Conservation (phyloP, 1,140 invertebrate species). For the Rhagoletis zephyria region DNA sequence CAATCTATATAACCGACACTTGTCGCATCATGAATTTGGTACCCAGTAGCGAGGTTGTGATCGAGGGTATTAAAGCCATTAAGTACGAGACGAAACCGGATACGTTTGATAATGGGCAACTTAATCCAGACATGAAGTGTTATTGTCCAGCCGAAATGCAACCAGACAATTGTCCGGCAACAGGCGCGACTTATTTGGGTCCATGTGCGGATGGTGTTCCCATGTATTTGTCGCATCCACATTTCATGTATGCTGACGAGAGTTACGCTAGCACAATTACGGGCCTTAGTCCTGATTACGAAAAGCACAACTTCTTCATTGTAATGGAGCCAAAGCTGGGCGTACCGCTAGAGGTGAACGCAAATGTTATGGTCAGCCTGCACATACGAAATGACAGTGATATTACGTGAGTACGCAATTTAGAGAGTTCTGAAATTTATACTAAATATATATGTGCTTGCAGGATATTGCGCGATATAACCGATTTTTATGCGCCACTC, state of each 20-base stretch:
- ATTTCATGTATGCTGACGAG: constrained; percentile 87
- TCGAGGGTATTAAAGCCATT: constrained; percentile 76
- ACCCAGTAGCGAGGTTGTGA: constrained; percentile 67
- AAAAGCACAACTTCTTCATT: constrained; percentile 81
- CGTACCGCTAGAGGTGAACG: constrained; percentile 80
- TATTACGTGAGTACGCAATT: constrained; percentile 75
- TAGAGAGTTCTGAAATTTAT: neutral
- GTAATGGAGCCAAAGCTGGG: constrained; percentile 82
- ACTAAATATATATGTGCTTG: neutral
- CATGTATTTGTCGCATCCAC: constrained; percentile 86
- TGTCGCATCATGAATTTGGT: constrained; percentile 77
- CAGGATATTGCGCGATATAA: constrained; percentile 64
- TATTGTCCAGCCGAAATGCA: constrained; percentile 72
- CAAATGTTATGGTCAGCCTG: constrained; percentile 83
- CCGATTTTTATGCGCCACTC: constrained; percentile 67
- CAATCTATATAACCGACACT: constrained; percentile 80
- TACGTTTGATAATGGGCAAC: constrained; percentile 81
- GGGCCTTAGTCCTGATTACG: constrained; percentile 81
- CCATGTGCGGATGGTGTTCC: constrained; percentile 82
- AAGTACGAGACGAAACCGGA: constrained; percentile 77
- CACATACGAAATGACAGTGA: constrained; percentile 75
- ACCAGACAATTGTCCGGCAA: constrained; percentile 72
- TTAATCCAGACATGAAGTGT: constrained; percentile 76
- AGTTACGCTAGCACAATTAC: constrained; percentile 78
- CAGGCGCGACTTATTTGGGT: constrained; percentile 79